Percentiles rank a stretch among this genome's conserved stretches.
Conservation (phyloP, 1,140 invertebrate genomes). For the Phenacoccus solenopsis region DNA sequence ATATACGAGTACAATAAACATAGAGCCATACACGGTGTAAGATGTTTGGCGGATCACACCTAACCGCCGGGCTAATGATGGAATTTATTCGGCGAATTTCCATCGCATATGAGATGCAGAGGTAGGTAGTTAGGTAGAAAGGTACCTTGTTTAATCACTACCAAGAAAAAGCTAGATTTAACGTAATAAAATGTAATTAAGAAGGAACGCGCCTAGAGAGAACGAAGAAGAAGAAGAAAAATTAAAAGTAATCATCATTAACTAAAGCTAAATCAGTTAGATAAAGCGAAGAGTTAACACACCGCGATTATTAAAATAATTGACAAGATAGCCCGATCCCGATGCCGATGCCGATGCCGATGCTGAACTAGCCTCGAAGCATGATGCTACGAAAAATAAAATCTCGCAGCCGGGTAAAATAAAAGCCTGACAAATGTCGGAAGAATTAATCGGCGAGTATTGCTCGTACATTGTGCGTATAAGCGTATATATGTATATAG, state of each 20-base stretch:
- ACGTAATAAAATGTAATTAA: not conserved
- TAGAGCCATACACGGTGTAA: no score
- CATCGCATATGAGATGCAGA: no score
- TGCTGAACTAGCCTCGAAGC: not conserved
- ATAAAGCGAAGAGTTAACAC: not conserved
- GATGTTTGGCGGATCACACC: no score
- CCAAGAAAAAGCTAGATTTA: no score
- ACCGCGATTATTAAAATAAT: constrained; percentile 11
- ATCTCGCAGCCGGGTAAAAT: not conserved
- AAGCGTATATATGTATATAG: no score
- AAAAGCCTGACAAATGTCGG: not conserved
- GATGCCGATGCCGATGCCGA: not conserved
- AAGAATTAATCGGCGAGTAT: not conserved
- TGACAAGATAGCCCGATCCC: not conserved
- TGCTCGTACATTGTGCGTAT: no score
- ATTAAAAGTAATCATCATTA: constrained; percentile 10
- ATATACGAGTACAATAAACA: no score
- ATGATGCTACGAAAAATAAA: not conserved
- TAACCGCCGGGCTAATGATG: no score
- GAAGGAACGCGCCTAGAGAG: not conserved
- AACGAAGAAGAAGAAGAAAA: not conserved
- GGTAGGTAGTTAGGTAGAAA: no score
- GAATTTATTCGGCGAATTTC: no score
- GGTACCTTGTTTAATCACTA: no score
- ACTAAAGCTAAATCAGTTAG: not conserved